These are phyloP conservation scores for Hemibagrus guttatus DNA, from an alignment of 2,797 vertebrate genomes.

Conservation along the genomic window DNA sequence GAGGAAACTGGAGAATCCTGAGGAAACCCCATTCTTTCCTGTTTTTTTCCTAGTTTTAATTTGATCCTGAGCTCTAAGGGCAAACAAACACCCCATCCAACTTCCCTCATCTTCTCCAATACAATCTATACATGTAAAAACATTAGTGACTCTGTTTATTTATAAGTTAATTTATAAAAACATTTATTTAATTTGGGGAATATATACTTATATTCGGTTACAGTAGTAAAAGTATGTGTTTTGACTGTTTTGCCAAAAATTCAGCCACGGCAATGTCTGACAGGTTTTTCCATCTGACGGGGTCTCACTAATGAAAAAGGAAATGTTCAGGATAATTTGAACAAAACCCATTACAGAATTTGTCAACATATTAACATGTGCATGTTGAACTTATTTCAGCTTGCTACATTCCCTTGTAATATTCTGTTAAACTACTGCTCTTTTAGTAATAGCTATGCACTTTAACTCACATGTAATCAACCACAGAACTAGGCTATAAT, in stretches of 20 bases:
- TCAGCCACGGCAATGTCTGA: neutral
- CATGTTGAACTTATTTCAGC: neutral
- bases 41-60: neutral
- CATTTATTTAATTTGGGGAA: neutral
- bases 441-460: neutral
- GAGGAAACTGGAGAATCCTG: neutral
- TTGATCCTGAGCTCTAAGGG: neutral
- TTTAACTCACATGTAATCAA: constrained; percentile 39
- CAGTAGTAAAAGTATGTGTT: neutral
- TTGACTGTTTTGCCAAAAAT: neutral
- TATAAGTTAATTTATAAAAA: neutral
- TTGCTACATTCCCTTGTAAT: neutral
- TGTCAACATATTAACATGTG: constrained; percentile 4
- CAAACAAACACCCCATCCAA: neutral
- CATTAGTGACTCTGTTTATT: neutral
- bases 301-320: no score
- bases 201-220: neutral
- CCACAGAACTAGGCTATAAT: constrained; percentile 13
- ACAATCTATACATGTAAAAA: neutral
- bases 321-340: neutral
- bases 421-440: neutral
- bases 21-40: neutral
- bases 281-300: neutral
- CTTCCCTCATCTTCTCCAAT: neutral
- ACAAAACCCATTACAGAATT: neutral